Percentiles rank a stretch among this genome's conserved stretches.
Conservation (phyloP, 1,140 invertebrate genomes). For the Conopomorpha cramerella region DNA sequence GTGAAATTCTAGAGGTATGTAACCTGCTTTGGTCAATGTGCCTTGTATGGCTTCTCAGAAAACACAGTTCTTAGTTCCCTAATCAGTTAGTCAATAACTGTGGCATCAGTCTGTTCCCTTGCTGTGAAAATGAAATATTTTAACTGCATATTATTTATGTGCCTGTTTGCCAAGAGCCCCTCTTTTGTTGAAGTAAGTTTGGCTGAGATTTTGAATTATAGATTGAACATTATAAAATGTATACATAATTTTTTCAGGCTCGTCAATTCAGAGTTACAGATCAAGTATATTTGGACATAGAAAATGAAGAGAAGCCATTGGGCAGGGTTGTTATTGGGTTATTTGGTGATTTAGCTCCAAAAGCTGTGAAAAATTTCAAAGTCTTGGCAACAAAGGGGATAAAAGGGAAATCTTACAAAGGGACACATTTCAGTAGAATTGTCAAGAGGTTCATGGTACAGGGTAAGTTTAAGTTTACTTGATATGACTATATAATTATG, state of each 20-base stretch:
- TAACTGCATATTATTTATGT: too few relatives aligned
- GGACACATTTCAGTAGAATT: constrained; percentile 80
- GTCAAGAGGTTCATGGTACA: constrained; percentile 91
- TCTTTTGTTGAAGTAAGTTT: too few relatives aligned
- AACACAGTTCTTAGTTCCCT: too few relatives aligned
- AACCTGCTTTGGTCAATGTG: too few relatives aligned
- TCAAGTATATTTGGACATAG: constrained; percentile 90
- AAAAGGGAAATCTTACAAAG: constrained; percentile 77
- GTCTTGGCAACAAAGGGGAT: constrained; percentile 80
- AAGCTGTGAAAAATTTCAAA: constrained; percentile 92
- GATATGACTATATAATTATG: neutral
- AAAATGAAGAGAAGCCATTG: constrained; percentile 75
- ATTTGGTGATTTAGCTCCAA: constrained; percentile 92
- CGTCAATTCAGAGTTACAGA: constrained; percentile 72
- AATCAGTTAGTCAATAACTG: too few relatives aligned
- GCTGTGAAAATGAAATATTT: too few relatives aligned
- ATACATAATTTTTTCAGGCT: constrained; percentile 19
- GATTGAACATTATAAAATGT: neutral
- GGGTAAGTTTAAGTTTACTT: constrained; percentile 63
- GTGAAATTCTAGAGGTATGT: too few relatives aligned
- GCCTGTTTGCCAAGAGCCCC: too few relatives aligned
- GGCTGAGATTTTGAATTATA: too few relatives aligned
- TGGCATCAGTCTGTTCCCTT: too few relatives aligned
- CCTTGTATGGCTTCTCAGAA: too few relatives aligned
- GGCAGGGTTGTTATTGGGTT: constrained; percentile 91